Evolutionary conservation across 2,113 vertebrate species (phyloP).

Genomic region (Dolichotis patagonum): DNA sequence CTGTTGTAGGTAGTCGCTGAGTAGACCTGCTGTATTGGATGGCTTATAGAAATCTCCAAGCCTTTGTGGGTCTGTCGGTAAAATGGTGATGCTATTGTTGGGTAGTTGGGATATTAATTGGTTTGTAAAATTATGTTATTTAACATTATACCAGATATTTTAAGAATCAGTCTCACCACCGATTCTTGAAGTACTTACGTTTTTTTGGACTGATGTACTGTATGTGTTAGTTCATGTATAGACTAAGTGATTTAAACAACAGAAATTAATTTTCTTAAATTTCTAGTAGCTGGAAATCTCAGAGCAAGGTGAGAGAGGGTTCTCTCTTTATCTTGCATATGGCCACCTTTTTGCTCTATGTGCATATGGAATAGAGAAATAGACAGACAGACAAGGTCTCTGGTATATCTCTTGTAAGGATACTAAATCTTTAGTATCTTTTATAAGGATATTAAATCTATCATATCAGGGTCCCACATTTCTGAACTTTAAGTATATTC

Average conservation of each 20-base stretch:
- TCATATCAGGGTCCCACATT: background rate
- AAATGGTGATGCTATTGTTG: background rate
- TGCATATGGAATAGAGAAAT: background rate
- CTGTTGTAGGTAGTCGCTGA: background rate
- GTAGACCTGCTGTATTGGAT: background rate
- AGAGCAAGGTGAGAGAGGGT: background rate
- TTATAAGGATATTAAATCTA: background rate
- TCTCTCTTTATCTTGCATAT: background rate
- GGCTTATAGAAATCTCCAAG: background rate
- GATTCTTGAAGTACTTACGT: background rate
- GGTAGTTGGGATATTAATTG: background rate
- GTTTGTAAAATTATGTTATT: constrained; percentile 20
- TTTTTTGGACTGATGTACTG: background rate
- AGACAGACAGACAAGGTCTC: background rate
- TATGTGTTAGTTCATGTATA: background rate
- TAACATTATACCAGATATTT: constrained; percentile 17
- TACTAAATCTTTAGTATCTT: background rate
- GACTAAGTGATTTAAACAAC: background rate
- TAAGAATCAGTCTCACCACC: background rate
- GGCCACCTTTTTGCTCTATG: background rate
- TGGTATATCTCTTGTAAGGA: background rate
- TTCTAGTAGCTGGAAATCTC: background rate
- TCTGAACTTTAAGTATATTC: background rate
- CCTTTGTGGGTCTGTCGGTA: background rate
- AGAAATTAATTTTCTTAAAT: background rate